phyloP scores from a whole-genome alignment of 2,888 invertebrate species.

The Sminthurinus aureus region DNA sequence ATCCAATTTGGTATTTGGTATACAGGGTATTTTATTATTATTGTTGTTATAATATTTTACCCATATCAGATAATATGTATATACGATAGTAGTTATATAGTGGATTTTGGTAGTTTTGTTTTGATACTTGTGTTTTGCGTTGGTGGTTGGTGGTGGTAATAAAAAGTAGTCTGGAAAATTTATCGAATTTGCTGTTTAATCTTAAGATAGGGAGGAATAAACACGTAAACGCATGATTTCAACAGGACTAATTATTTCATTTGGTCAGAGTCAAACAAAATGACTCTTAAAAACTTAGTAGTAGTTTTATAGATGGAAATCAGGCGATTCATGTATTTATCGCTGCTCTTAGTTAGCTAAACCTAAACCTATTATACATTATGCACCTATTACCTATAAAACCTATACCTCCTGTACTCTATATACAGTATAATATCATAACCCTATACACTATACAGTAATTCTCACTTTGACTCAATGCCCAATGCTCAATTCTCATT shows the following conservation, averaged over 20 bases:
- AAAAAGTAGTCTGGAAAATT: constrained; percentile 15
- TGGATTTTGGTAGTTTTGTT: not conserved
- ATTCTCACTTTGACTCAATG: not conserved
- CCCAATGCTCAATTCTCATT: not conserved
- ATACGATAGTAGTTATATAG: not conserved
- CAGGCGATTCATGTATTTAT: constrained; percentile 44
- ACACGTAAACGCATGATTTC: constrained; percentile 43
- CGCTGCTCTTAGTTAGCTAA: not conserved
- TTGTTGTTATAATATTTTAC: not conserved
- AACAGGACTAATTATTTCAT: constrained; percentile 43
- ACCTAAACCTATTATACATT: not conserved
- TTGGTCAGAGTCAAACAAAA: constrained; percentile 27
- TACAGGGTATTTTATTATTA: no score
- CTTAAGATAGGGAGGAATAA: not conserved
- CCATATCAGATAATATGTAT: constrained; percentile 7
- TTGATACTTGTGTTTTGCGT: not conserved
- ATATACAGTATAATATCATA: no score
- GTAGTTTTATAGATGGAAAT: constrained; percentile 40
- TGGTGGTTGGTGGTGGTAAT: constrained; percentile 9
- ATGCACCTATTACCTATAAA: not conserved
- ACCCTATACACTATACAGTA: no score
- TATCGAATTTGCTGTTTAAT: constrained; percentile 23
- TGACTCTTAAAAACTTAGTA: not conserved
- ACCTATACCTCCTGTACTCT: not conserved
- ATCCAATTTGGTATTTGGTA: no score